phyloP scores from a whole-genome alignment of 2,797 vertebrate genomes.

The Diplodus puntazzo region DNA sequence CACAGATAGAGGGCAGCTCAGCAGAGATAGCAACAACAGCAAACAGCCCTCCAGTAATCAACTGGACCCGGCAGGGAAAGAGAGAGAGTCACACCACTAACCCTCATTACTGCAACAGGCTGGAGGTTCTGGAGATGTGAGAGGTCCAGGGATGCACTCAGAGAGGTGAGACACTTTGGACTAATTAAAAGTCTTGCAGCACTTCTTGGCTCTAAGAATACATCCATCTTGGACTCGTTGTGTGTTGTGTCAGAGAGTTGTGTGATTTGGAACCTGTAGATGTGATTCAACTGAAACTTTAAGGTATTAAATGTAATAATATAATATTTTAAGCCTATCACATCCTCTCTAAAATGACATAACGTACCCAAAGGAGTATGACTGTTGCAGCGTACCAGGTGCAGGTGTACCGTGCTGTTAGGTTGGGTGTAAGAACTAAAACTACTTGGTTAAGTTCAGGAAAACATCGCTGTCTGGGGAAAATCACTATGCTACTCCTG shows the following conservation, averaged over 20 bases:
- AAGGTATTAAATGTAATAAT: too few relatives aligned
- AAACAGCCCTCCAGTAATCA: slow-evolving; percentile 70
- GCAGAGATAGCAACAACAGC: slow-evolving; percentile 63
- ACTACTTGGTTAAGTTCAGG: too few relatives aligned
- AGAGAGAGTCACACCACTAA: slow-evolving; percentile 45
- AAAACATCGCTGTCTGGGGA: too few relatives aligned
- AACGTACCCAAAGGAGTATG: too few relatives aligned
- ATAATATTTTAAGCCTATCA: too few relatives aligned
- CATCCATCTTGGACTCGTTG: slow-evolving; percentile 21
- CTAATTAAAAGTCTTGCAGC: slow-evolving; percentile 30
- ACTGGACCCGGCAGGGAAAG: slow-evolving; percentile 26
- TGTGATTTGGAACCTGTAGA: not conserved
- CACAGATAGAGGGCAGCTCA: slow-evolving; percentile 72
- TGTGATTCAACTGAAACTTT: not conserved
- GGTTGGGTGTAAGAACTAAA: not conserved
- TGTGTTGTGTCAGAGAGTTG: not conserved
- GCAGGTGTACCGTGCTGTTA: too few relatives aligned
- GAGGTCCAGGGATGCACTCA: slow-evolving; percentile 56
- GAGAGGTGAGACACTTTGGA: slow-evolving; percentile 22
- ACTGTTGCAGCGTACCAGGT: too few relatives aligned
- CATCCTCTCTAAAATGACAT: not conserved
- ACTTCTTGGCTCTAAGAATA: slow-evolving; percentile 1
- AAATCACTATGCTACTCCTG: too few relatives aligned
- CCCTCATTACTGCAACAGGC: slow-evolving; percentile 72
- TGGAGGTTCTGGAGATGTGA: slow-evolving; percentile 49